Evolutionary conservation across 2,797 vertebrate genomes (phyloP).

Genomic region (Neoniphon sammara): DNA sequence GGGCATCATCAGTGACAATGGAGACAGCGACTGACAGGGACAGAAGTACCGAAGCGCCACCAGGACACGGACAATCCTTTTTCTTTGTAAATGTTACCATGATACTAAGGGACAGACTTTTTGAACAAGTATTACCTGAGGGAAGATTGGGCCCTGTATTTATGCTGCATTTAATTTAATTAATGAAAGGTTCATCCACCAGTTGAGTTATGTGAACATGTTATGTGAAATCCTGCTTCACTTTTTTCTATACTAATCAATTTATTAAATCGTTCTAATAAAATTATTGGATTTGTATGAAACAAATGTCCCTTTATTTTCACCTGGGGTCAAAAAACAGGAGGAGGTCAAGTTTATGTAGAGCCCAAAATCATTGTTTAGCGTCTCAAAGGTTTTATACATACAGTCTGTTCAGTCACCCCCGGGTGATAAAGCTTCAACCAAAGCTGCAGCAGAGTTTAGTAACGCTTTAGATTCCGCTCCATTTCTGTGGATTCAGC

Average conservation of each 20-base stretch:
- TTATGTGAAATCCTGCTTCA: background rate
- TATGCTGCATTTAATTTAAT: background rate
- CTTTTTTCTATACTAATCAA: too few species aligned
- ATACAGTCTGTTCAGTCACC: too few species aligned
- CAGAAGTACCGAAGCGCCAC: background rate
- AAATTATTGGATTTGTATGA: slow-evolving; percentile 7
- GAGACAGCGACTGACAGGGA: slow-evolving; percentile 81
- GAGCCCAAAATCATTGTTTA: too few species aligned
- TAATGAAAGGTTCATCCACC: background rate
- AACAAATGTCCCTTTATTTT: too few species aligned
- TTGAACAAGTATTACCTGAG: background rate
- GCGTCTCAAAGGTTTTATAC: too few species aligned
- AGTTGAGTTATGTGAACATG: background rate
- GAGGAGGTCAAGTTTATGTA: too few species aligned
- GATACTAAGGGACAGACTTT: background rate
- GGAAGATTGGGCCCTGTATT: too few species aligned
- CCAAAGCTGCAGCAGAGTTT: too few species aligned
- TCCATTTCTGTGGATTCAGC: background rate
- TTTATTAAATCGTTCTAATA: slow-evolving; percentile 33
- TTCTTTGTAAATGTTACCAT: background rate
- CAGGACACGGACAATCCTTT: background rate
- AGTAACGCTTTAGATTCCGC: too few species aligned
- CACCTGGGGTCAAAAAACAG: too few species aligned
- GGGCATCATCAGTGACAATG: slow-evolving; percentile 90
- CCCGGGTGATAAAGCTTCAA: too few species aligned